Evolutionary conservation across 2,888 invertebrate genomes (phyloP), one percentile per base, ranked within the genome.

Genomic region (Caenorhabditis doughertyi): DNA sequence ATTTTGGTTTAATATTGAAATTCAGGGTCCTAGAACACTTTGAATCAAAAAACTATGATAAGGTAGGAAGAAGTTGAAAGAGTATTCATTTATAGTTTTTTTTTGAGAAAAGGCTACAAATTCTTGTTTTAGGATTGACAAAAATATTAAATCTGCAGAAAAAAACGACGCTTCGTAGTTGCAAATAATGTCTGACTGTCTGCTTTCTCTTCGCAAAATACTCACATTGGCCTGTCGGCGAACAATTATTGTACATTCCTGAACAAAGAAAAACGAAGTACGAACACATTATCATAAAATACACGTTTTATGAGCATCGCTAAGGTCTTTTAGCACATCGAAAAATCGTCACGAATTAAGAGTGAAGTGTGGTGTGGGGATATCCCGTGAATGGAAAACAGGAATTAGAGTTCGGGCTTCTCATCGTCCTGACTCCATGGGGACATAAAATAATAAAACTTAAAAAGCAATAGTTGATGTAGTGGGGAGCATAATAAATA

Each of bases 251-350:
- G 51, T 7, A 35, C 39, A 58, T 58, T 39, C 16, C 23, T 35
- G 13, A 35, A 18, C 29, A 5, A 16, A 39, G 4, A 39, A 9
- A 2, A 3, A 5, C 13, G 16, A 39, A 8, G 16, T 35, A 11
- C n/a, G 18, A 49, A 39, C n/a, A 21, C 18, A 21, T 64, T 55
- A 42, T 74, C 68, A 71, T 68, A 80, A 80, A 81, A 70, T 81
- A 81, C 81, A 76, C 81, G 81, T 81, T 81, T 81, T 81, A 81
- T 81, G 70, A 64, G 71, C 81, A 76, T 73, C 44, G 51, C 64
- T 73, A 62, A 70, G 70, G 64, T 39, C 60, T 55, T 47, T 56
- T 35, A 47, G 44, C 56, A 65, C 32, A 65, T 60, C n/a, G n/a
- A n/a, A n/a, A n/a, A n/a, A n/a, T n/a, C 49, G 74, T 67, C 67